These are phyloP conservation scores for Drosophila paramelanica DNA, from an alignment of 2,888 invertebrate species.

Conservation along the genomic window DNA sequence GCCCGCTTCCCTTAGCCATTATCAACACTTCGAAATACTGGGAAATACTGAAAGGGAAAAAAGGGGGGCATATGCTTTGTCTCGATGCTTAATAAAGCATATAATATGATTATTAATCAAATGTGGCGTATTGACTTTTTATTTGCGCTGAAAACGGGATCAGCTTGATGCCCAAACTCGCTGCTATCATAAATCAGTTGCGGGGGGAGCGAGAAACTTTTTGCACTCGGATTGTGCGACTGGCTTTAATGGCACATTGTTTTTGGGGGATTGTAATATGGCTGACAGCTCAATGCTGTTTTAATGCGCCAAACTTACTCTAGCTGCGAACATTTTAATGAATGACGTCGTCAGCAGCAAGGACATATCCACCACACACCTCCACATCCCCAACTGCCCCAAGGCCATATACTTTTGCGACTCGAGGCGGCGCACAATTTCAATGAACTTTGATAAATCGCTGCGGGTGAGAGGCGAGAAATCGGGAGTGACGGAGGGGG, in stretches of 20 bases:
- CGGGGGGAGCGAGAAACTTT: conserved; percentile 54
- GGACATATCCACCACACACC: conserved; percentile 32
- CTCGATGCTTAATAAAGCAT: conserved; percentile 73
- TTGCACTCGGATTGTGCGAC: conserved; percentile 56
- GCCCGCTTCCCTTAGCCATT: not conserved
- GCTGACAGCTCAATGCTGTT: conserved; percentile 79
- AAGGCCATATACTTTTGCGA: conserved; percentile 30
- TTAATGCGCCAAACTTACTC: conserved; percentile 67
- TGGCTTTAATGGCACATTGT: conserved; percentile 78
- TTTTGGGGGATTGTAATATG: conserved; percentile 67
- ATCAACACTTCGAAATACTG: not conserved
- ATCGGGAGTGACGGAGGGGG: not conserved
- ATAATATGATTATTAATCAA: conserved; percentile 80
- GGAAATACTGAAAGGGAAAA: not conserved
- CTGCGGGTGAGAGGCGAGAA: conserved; percentile 28
- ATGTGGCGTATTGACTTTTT: conserved; percentile 74
- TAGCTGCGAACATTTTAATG: conserved; percentile 69
- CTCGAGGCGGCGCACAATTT: conserved; percentile 59
- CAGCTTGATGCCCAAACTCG: conserved; percentile 3
- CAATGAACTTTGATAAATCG: conserved; percentile 78
- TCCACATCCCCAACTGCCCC: conserved; percentile 14
- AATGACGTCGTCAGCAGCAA: conserved; percentile 72
- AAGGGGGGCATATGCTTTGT: conserved; percentile 24
- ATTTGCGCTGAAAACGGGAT: conserved; percentile 35
- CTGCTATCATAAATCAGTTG: conserved; percentile 65